Percentiles rank a stretch among this genome's conserved stretches.
Evolutionary conservation across 2,888 invertebrate species (phyloP).

Genomic region (Eupithecia insigniata): DNA sequence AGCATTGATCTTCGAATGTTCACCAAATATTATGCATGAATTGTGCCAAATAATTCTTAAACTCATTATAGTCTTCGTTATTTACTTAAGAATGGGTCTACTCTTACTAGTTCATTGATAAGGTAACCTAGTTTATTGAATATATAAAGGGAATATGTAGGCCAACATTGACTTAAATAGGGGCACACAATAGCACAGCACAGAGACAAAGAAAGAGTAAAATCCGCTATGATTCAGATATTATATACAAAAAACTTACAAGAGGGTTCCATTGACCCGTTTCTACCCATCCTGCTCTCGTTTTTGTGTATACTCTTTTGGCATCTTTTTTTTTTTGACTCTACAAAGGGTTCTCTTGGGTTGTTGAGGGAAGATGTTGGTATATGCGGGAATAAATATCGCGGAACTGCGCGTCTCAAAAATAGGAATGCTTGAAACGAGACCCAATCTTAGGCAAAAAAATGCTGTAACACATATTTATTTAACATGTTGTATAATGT

Average conservation of each 20-base stretch:
- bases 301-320: neutral
- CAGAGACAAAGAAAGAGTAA: neutral
- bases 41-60: too few species aligned
- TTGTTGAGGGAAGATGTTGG: neutral
- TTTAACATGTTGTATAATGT: too few species aligned
- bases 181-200: neutral
- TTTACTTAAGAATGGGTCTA: neutral
- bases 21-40: neutral
- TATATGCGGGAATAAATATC: neutral
- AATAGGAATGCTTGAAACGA: neutral
- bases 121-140: neutral
- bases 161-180: neutral
- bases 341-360: neutral
- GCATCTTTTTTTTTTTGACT: neutral
- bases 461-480: too few species aligned
- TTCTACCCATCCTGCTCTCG: neutral
- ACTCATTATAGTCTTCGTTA: neutral
- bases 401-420: neutral
- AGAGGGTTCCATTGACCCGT: neutral
- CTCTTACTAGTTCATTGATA: neutral
- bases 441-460: too few species aligned
- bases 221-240: neutral
- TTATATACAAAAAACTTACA: neutral
- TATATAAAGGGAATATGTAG: neutral
- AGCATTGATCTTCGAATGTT: neutral